A percentile compares a stretch with the other conserved stretches of the same genome.
These are phyloP conservation scores for Gnathonemus longibarbis DNA, from an alignment of 2,113 vertebrate species.

Conservation along the genomic window DNA sequence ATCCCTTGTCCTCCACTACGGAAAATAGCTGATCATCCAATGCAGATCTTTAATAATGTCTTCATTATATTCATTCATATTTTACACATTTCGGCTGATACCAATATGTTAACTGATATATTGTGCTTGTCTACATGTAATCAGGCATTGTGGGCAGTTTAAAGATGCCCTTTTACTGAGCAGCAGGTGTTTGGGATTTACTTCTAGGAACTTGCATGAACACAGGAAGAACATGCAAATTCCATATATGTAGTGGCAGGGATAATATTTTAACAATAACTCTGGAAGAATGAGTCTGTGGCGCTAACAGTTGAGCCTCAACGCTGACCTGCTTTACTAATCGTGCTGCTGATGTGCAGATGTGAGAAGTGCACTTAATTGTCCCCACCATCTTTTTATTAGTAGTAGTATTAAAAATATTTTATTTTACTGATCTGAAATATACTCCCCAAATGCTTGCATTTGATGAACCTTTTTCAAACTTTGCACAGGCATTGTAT, in stretches of 20 bases:
- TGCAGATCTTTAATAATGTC: neutral
- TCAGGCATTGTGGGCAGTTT: neutral
- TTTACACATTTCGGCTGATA: neutral
- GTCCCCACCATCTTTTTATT: neutral
- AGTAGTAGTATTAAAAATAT: neutral
- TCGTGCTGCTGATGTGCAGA: neutral
- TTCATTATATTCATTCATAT: neutral
- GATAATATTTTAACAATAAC: neutral
- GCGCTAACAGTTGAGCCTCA: neutral
- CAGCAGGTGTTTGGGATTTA: neutral
- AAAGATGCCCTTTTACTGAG: neutral
- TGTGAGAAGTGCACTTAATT: neutral
- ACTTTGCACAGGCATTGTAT: neutral
- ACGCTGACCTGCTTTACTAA: neutral
- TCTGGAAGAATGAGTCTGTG: neutral
- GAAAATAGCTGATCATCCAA: neutral
- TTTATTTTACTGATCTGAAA: neutral
- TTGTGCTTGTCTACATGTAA: neutral
- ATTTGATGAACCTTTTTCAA: neutral
- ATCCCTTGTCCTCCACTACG: neutral
- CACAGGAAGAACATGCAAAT: neutral
- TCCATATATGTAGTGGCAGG: neutral
- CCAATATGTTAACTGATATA: neutral
- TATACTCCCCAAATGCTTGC: neutral
- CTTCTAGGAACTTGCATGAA: neutral